Evolutionary conservation across 2,888 invertebrate genomes (phyloP).

Genomic region (Synanthedon andrenaeformis): DNA sequence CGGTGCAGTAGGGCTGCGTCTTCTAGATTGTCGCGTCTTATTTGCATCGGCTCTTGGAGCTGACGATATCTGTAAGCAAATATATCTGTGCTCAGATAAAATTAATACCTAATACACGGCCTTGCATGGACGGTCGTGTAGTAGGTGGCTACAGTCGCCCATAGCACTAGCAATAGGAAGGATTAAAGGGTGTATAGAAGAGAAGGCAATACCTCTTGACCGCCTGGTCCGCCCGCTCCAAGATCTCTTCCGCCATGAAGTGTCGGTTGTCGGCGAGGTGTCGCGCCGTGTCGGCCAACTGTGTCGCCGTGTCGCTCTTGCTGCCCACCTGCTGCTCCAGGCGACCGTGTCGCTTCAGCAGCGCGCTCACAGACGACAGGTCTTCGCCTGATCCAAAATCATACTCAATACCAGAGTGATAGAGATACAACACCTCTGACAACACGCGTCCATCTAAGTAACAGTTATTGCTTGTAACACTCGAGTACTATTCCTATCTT

Average conservation of each 20-base stretch:
- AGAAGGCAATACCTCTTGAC: no score
- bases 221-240: slow-evolving; percentile 72
- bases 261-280: slow-evolving; percentile 84
- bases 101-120: no score
- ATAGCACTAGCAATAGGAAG: no score
- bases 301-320: slow-evolving; percentile 85
- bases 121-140: no score
- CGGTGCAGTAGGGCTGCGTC: slow-evolving; percentile 90
- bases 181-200: no score
- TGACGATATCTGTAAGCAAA: slow-evolving; percentile 73
- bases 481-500: no score
- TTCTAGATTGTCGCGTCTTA: slow-evolving; percentile 90
- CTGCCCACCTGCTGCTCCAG: slow-evolving; percentile 89
- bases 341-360: slow-evolving; percentile 83
- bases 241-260: slow-evolving; percentile 90
- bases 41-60: slow-evolving; percentile 90
- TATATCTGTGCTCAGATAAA: not conserved
- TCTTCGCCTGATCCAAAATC: slow-evolving; percentile 77
- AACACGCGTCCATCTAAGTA: no score
- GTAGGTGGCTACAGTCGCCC: no score
- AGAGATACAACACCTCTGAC: no score
- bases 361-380: slow-evolving; percentile 84
- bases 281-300: slow-evolving; percentile 82
- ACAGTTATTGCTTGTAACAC: no score
- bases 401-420: not conserved